These are phyloP conservation scores for Turnix velox DNA, from an alignment of 2,113 vertebrate species.

Conservation along the genomic window DNA sequence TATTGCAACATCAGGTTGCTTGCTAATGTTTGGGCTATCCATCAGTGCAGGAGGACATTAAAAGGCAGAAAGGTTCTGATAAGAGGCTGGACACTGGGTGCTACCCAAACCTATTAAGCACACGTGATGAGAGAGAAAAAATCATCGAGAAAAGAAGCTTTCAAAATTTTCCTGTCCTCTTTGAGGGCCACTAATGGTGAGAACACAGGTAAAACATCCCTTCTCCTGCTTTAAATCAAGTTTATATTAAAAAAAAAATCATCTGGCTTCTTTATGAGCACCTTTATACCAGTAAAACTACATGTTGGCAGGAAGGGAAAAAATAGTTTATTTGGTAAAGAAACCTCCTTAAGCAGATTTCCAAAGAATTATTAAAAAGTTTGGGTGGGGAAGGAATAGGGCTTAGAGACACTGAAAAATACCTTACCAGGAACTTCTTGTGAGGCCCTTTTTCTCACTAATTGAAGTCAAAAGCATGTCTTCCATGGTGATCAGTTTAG, in stretches of 20 bases:
- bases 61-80: conserved; percentile 30
- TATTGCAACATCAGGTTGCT: conserved; percentile 48
- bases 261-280: not conserved
- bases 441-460: not conserved
- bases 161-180: not conserved
- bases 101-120: not conserved
- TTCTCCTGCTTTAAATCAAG: not conserved
- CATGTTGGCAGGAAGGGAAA: not conserved
- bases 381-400: not conserved
- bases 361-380: not conserved
- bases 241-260: not conserved
- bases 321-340: not conserved
- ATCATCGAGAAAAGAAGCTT: not conserved
- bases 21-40: conserved; percentile 38
- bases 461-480: not conserved
- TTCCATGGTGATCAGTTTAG: not conserved
- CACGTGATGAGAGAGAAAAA: not conserved
- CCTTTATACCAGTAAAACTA: not conserved
- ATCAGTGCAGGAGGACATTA: not conserved
- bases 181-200: not conserved
- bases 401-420: not conserved
- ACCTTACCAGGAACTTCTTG: not conserved
- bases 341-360: not conserved
- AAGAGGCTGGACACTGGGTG: not conserved
- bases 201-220: not conserved